phyloP scores from a whole-genome alignment of 2,797 vertebrate species.

The Staurois parvus region DNA sequence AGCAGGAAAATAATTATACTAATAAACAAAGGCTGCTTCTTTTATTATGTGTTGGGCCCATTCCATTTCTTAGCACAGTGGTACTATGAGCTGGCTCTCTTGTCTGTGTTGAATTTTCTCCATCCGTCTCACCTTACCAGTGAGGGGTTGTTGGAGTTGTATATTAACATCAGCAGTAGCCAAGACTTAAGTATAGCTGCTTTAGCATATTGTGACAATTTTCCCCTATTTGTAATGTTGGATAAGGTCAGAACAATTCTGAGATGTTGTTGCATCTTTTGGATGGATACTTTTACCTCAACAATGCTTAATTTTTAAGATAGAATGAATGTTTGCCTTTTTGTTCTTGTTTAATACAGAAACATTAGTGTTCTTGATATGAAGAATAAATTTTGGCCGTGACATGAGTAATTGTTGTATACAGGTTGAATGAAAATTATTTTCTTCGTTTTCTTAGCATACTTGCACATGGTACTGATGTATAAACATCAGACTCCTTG shows the following conservation, averaged over 20 bases:
- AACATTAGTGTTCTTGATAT: conserved; percentile 64
- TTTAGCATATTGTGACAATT: conserved; percentile 22
- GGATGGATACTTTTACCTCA: conserved; percentile 71
- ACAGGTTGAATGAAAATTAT: conserved; percentile 19
- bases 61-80: conserved; percentile 50
- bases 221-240: conserved; percentile 56
- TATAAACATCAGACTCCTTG: too few relatives aligned
- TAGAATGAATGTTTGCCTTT: conserved; percentile 48
- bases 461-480: too few relatives aligned
- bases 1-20: conserved; percentile 60
- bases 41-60: conserved; percentile 52
- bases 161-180: conserved; percentile 3
- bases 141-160: not conserved
- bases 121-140: conserved; percentile 21
- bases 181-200: conserved; percentile 21
- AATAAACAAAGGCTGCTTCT: conserved; percentile 65
- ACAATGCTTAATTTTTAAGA: conserved; percentile 64
- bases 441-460: too few relatives aligned
- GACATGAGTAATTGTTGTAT: conserved; percentile 54
- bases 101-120: conserved; percentile 4
- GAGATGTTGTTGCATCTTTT: conserved; percentile 66
- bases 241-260: conserved; percentile 60
- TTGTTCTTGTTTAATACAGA: conserved; percentile 67
- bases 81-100: conserved; percentile 20
- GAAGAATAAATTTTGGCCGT: conserved; percentile 63